These are phyloP conservation scores for Caranx ignobilis DNA, from an alignment of 2,113 vertebrate genomes.

Conservation along the genomic window DNA sequence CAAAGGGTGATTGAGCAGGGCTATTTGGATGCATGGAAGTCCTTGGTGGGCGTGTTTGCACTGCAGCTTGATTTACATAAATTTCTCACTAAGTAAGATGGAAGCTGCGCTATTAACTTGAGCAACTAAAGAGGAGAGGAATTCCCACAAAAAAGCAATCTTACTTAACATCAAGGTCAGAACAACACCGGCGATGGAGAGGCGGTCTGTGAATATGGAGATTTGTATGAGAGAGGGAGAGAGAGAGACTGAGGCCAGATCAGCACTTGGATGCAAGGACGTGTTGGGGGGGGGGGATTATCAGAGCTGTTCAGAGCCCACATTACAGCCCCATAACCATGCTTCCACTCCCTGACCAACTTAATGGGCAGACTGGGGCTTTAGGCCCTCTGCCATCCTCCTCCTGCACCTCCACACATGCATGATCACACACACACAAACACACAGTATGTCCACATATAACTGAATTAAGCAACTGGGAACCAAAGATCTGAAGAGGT, in stretches of 20 bases:
- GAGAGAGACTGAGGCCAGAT: conserved; percentile 1
- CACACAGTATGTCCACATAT: neutral
- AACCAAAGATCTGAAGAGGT: conserved; percentile 37
- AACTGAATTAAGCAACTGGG: conserved; percentile 57
- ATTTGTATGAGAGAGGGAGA: conserved; percentile 1
- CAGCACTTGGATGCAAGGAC: conserved; percentile 23
- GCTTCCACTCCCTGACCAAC: conserved; percentile 66
- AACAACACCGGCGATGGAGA: neutral
- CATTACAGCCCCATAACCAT: conserved; percentile 69
- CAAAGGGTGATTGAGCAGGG: conserved; percentile 19
- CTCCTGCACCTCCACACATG: conserved; percentile 6
- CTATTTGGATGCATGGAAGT: conserved; percentile 14
- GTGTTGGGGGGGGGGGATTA: conserved; percentile 43
- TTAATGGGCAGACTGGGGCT: conserved; percentile 69
- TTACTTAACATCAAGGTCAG: conserved; percentile 55
- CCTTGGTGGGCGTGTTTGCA: conserved; percentile 43
- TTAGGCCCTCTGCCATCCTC: conserved; percentile 55
- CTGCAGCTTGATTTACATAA: conserved; percentile 42
- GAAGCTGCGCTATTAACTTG: conserved; percentile 33
- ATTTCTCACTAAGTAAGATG: conserved; percentile 40
- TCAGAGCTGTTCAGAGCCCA: conserved; percentile 72
- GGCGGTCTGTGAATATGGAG: conserved; percentile 8
- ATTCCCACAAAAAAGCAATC: conserved; percentile 47
- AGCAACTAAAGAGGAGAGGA: conserved; percentile 20
- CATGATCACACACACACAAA: conserved; percentile 15